Evolutionary conservation across 2,888 invertebrate genomes (phyloP).

Genomic region (Amblyteles armatorius): DNA sequence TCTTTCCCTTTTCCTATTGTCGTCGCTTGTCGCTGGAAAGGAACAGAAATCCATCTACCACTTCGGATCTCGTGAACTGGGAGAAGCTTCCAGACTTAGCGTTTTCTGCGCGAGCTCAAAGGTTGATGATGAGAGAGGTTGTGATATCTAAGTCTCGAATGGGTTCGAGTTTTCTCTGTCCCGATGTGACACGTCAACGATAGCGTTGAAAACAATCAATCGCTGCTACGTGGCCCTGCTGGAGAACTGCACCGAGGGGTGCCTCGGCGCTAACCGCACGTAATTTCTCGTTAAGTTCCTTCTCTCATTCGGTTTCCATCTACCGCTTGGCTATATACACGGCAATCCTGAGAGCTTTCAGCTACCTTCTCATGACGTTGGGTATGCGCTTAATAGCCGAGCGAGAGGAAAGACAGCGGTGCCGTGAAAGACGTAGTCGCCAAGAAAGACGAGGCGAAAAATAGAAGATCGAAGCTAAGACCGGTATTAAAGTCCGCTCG

Average conservation of each 20-base stretch:
- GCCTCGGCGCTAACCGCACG: constrained; percentile 7
- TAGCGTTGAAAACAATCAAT: neutral
- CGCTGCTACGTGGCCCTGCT: constrained; percentile 4
- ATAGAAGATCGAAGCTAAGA: constrained; percentile 8
- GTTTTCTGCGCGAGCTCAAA: neutral
- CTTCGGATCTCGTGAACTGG: neutral
- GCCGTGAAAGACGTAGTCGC: neutral
- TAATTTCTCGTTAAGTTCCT: constrained; percentile 18
- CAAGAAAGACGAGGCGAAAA: neutral
- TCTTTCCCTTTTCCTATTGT: constrained; percentile 17
- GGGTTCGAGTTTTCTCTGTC: neutral
- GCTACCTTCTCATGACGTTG: constrained; percentile 54
- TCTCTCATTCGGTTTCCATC: constrained; percentile 13
- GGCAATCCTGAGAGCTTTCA: constrained; percentile 47
- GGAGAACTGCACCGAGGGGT: neutral
- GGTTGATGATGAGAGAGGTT: neutral
- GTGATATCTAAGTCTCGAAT: neutral
- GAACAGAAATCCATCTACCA: neutral
- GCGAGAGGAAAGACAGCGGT: constrained; percentile 14
- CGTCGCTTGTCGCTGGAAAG: neutral
- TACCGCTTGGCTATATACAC: constrained; percentile 18
- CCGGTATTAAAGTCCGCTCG: constrained; percentile 25
- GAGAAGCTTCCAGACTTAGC: neutral
- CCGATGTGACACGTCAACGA: too few species aligned
- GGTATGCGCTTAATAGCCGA: constrained; percentile 64